These are phyloP conservation scores for Leptinotarsa juncta DNA, from an alignment of 2,888 invertebrate genomes.

Conservation along the genomic window DNA sequence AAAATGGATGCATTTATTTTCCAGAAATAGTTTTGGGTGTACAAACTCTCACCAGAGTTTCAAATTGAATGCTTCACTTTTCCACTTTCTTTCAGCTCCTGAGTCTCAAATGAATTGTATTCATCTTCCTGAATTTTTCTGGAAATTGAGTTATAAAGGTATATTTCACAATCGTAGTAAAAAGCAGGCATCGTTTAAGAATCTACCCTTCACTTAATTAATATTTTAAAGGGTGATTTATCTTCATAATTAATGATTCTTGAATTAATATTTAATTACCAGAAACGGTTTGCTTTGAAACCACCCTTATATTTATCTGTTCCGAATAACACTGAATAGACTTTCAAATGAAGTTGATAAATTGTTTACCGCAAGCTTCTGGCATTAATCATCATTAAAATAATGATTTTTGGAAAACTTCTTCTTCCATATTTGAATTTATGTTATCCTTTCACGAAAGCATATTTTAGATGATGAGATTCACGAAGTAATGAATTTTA, in stretches of 20 bases:
- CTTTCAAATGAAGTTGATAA: constrained; percentile 48
- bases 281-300: constrained; percentile 55
- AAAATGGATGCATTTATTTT: too few relatives aligned
- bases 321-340: constrained; percentile 47
- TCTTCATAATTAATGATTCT: constrained; percentile 62
- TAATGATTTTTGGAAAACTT: constrained; percentile 35
- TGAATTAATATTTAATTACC: constrained; percentile 63
- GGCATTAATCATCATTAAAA: constrained; percentile 44
- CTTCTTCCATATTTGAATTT: constrained; percentile 21
- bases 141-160: not conserved
- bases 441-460: constrained; percentile 20
- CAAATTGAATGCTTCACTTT: too few relatives aligned
- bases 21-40: too few relatives aligned
- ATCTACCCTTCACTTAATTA: constrained; percentile 59
- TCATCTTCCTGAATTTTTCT: not conserved
- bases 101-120: not conserved
- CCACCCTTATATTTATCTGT: constrained; percentile 53
- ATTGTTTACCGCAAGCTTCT: constrained; percentile 45
- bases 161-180: constrained; percentile 29
- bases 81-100: too few relatives aligned
- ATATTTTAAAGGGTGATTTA: constrained; percentile 62
- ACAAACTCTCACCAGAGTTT: too few relatives aligned
- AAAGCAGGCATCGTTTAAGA: constrained; percentile 46
- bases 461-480: constrained; percentile 11
- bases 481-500: not conserved